Evolutionary conservation across 2,888 invertebrate species (phyloP).

Genomic region (Apotomis betuletana): DNA sequence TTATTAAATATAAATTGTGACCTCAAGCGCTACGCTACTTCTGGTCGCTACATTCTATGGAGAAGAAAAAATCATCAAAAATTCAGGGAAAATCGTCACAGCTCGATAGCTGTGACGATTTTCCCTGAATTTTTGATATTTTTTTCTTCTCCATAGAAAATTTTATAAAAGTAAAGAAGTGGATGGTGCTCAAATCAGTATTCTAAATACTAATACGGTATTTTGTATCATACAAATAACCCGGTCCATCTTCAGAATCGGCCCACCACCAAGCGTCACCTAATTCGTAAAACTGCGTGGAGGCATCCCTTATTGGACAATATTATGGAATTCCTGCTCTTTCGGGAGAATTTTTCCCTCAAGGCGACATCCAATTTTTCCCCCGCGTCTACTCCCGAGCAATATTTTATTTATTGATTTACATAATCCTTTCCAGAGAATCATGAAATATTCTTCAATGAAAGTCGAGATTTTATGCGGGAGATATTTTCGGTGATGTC

Average conservation of each 20-base stretch:
- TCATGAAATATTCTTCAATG: constrained; percentile 48
- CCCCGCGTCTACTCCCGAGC: constrained; percentile 52
- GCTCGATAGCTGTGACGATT: too few relatives aligned
- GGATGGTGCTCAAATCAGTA: too few relatives aligned
- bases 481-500: constrained; percentile 24
- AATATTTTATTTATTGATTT: constrained; percentile 66
- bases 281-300: constrained; percentile 46
- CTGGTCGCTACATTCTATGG: too few relatives aligned
- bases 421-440: constrained; percentile 58
- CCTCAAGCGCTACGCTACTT: too few relatives aligned
- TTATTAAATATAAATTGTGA: too few relatives aligned
- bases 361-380: constrained; percentile 57
- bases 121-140: too few relatives aligned
- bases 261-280: constrained; percentile 35
- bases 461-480: constrained; percentile 26
- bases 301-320: constrained; percentile 60
- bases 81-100: too few relatives aligned
- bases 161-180: too few relatives aligned
- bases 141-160: too few relatives aligned
- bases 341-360: constrained; percentile 54
- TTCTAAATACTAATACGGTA: neutral
- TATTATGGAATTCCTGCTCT: constrained; percentile 63
- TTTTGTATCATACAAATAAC: constrained; percentile 29
- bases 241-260: constrained; percentile 14
- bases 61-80: too few relatives aligned